Conservation (phyloP, 2,113 vertebrate species). For the Percopsis transmontana region DNA sequence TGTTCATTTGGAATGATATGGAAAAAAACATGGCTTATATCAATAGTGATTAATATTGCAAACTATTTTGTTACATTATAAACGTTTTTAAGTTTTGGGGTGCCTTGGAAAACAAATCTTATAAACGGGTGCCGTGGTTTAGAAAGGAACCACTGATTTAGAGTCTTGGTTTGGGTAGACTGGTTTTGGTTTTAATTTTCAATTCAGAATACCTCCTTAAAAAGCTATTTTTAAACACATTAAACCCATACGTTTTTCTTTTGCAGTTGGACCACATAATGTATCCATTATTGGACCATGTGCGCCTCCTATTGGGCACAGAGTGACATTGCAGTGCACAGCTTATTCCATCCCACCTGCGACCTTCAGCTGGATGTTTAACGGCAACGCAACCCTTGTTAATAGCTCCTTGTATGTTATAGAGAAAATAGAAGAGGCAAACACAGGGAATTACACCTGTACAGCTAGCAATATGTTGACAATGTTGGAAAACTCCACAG, state of each 20-base stretch:
- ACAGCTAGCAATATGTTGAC: constrained; percentile 61
- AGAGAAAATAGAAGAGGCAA: constrained; percentile 30
- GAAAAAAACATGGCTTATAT: no score
- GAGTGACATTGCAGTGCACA: constrained; percentile 54
- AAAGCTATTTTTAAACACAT: no score
- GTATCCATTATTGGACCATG: constrained; percentile 34
- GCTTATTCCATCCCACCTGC: constrained; percentile 54
- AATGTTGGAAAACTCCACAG: constrained; percentile 42
- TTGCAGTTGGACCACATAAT: constrained; percentile 66
- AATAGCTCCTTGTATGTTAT: constrained; percentile 42
- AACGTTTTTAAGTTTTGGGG: no score
- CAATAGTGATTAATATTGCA: no score
- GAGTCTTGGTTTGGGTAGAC: no score
- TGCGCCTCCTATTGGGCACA: constrained; percentile 34
- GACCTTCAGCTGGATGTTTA: constrained; percentile 65
- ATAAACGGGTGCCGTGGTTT: no score
- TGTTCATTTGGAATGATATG: no score
- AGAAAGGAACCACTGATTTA: no score
- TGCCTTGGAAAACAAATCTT: no score
- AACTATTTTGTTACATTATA: no score
- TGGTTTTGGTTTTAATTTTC: no score
- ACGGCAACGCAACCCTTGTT: constrained; percentile 36
- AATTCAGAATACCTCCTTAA: no score
- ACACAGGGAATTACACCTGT: constrained; percentile 69
- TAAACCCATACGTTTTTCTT: neutral